Evolutionary conservation across 2,888 invertebrate species (phyloP), one percentile per base, ranked within the genome.

Genomic region (Ornithoptera priamus): DNA sequence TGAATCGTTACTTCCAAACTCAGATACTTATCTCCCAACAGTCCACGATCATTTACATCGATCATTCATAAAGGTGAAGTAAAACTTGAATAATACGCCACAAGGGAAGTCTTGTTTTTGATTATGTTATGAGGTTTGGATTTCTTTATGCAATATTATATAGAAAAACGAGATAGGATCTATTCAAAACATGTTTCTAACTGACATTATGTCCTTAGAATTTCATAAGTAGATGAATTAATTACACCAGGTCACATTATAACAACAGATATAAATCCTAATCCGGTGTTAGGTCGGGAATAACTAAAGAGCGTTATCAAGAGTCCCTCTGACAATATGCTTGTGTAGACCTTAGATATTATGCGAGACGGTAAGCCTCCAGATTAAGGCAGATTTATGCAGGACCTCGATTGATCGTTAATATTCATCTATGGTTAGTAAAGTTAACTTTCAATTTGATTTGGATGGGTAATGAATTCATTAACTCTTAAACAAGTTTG

Each of bases 301-400:
- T 67, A 67, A 62, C 18, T 53, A 39, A 39, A 62, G 17, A 24
- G 39, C 46, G 53, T 50, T n/a, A 7, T 46, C 30, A 7, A 30
- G 50, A 50, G 36, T 15, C 39, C 24, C 18, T 42, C 39, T n/a
- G 20, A 46, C 10, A 5, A 30, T 22, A 17, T 20, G 22, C 46
- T 42, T 62, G 17, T 62, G 62, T 20, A 46, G n/a, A 46, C 46
- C 17, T 22, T 22, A n/a, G 61, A 53, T 62, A 62, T 67, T 62
- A 24, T 22, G 39, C 20, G 67, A 62, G 56, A 22, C 62, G 56
- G 15, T 17, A 42, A 62, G 56, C 56, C 39, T 20, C 30, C 61
- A 24, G 24, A 42, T 67, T 62, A 67, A 18, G 18, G 67, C 8
- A 62, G 61, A 67, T 67, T 67, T 67, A 67, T 67, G 61, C 62